These are phyloP conservation scores for Heliopora coerulea DNA, from an alignment of 92 coral and sea anemone species.

Conservation along the genomic window DNA sequence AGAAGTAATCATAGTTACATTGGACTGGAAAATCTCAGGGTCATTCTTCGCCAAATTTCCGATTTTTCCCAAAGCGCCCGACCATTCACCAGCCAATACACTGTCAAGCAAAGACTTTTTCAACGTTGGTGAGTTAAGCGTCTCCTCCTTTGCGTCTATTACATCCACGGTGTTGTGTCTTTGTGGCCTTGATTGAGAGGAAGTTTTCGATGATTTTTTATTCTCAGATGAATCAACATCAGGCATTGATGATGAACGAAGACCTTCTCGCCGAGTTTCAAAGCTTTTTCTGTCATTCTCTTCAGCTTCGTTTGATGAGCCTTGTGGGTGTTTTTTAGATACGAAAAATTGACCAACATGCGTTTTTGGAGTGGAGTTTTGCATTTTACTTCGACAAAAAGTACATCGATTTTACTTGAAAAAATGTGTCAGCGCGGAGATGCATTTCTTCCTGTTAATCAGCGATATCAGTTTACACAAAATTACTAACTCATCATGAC, in stretches of 20 bases:
- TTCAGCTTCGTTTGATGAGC: neutral
- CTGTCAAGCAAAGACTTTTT: constrained; percentile 6
- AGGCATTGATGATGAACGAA: constrained; percentile 34
- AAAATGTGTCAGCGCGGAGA: too few relatives aligned
- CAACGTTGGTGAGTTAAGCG: neutral
- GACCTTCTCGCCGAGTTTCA: neutral
- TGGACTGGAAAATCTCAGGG: constrained; percentile 5
- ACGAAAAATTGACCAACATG: neutral
- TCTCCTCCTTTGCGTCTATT: neutral
- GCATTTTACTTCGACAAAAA: constrained; percentile 14
- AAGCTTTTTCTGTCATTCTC: neutral
- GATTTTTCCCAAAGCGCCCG: constrained; percentile 4
- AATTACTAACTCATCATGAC: neutral
- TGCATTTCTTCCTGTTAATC: neutral
- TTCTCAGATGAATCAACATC: neutral
- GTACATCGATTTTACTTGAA: too few relatives aligned
- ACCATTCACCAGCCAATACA: constrained; percentile 29
- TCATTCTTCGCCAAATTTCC: constrained; percentile 10
- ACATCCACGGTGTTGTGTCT: constrained; percentile 3
- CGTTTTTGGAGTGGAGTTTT: neutral
- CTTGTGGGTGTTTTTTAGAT: neutral
- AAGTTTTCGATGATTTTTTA: neutral
- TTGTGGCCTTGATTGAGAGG: neutral
- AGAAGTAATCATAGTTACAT: constrained; percentile 5
- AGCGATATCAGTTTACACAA: constrained; percentile 1